phyloP scores from a whole-genome alignment of 2,888 invertebrate species.

The Cantharis rustica region DNA sequence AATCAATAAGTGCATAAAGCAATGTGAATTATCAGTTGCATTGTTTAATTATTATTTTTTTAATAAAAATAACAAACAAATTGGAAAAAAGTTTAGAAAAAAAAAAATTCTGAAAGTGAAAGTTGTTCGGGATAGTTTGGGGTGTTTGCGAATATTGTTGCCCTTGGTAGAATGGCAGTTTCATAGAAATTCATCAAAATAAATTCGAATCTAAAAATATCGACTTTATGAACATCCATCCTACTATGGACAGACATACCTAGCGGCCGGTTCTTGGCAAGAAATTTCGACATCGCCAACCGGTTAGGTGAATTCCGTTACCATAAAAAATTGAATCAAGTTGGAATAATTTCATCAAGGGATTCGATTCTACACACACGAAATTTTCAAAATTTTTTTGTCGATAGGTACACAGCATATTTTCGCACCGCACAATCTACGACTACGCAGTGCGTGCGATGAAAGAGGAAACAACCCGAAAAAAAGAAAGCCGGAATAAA shows the following conservation, averaged over 20 bases:
- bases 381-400: neutral
- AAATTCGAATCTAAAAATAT: slow-evolving; percentile 22
- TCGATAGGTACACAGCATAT: neutral
- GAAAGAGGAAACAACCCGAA: neutral
- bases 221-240: slow-evolving; percentile 24
- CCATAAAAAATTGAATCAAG: slow-evolving; percentile 1
- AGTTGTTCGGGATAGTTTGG: neutral
- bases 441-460: neutral
- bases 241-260: slow-evolving; percentile 26
- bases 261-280: slow-evolving; percentile 5
- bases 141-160: neutral
- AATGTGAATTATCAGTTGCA: slow-evolving; percentile 10
- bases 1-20: slow-evolving; percentile 29
- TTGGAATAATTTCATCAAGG: neutral
- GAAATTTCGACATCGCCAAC: slow-evolving; percentile 18
- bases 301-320: slow-evolving; percentile 27
- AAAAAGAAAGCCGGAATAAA: neutral
- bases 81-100: neutral
- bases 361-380: neutral
- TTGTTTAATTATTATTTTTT: neutral
- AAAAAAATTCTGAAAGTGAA: neutral
- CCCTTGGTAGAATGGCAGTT: neutral
- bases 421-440: neutral
- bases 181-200: slow-evolving; percentile 14
- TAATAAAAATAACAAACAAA: neutral